Evolutionary conservation across 2,113 vertebrate genomes (phyloP).

Genomic region (Stegastes partitus): DNA sequence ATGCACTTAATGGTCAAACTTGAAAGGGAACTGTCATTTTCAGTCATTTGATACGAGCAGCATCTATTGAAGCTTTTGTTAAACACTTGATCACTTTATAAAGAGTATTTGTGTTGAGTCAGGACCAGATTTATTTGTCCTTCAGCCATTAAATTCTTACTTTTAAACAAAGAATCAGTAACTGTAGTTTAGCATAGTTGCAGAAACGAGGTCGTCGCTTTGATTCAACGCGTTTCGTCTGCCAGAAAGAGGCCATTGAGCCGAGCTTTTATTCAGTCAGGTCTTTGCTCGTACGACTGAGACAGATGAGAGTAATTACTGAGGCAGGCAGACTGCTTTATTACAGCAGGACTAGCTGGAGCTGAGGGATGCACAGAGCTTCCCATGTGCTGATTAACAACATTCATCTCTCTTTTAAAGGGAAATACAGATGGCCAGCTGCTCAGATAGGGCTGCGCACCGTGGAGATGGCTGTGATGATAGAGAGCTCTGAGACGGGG

Average conservation of each 20-base stretch:
- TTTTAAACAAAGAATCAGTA: conserved; percentile 5
- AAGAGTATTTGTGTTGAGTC: not conserved
- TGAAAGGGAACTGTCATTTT: not conserved
- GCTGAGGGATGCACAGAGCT: conserved; percentile 53
- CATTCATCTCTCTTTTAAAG: conserved; percentile 70
- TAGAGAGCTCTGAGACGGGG: not conserved
- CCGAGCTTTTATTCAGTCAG: conserved; percentile 24
- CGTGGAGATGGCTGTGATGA: conserved; percentile 16
- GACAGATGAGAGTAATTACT: conserved; percentile 81
- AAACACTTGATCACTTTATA: not conserved
- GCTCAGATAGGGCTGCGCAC: not conserved
- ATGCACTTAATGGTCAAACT: conserved; percentile 2
- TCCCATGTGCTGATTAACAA: conserved; percentile 71
- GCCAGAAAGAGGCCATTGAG: not conserved
- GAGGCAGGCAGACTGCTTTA: conserved; percentile 68
- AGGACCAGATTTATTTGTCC: too few relatives aligned
- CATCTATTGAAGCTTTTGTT: not conserved
- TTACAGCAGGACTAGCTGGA: conserved; percentile 65
- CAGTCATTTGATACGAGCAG: not conserved
- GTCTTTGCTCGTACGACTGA: conserved; percentile 44
- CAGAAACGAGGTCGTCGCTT: not conserved
- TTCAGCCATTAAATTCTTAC: too few relatives aligned
- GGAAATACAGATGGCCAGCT: conserved; percentile 19
- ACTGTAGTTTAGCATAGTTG: not conserved
- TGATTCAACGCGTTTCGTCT: not conserved